A percentile compares a stretch with the other conserved stretches of the same genome.
phyloP scores from a whole-genome alignment of 2,797 vertebrate genomes.

The Schizothorax lantsangensis region DNA sequence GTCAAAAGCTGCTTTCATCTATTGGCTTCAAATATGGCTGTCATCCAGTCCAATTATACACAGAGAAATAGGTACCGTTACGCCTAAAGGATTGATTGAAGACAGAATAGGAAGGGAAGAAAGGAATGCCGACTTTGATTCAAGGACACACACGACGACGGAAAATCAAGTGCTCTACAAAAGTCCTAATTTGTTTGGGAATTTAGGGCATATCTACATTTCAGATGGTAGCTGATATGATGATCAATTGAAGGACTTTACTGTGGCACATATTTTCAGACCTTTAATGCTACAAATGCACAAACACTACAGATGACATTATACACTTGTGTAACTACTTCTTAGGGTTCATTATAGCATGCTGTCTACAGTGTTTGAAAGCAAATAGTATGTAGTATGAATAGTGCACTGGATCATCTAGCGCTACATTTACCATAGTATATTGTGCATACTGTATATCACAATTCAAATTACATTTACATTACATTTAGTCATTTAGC shows the following conservation, averaged over 20 bases:
- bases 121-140: slow-evolving; percentile 69
- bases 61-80: slow-evolving; percentile 84
- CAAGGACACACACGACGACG: slow-evolving; percentile 53
- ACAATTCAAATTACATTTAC: too few species aligned
- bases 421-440: background rate
- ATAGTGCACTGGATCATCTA: background rate
- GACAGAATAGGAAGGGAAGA: slow-evolving; percentile 80
- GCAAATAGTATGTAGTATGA: background rate
- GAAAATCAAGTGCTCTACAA: slow-evolving; percentile 39
- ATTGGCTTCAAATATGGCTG: slow-evolving; percentile 82
- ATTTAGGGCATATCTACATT: slow-evolving; percentile 50
- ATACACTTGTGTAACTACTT: background rate
- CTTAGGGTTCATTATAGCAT: background rate
- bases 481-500: too few species aligned
- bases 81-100: slow-evolving; percentile 82
- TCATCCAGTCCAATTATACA: slow-evolving; percentile 86
- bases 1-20: slow-evolving; percentile 83
- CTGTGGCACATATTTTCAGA: background rate
- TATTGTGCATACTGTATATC: background rate
- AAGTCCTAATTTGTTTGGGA: slow-evolving; percentile 53
- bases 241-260: slow-evolving; percentile 14
- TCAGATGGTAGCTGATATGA: slow-evolving; percentile 49
- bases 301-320: background rate
- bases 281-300: background rate
- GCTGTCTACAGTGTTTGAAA: background rate